phyloP scores from a whole-genome alignment of 1,140 invertebrate genomes.

The Platyscapa corneri region DNA sequence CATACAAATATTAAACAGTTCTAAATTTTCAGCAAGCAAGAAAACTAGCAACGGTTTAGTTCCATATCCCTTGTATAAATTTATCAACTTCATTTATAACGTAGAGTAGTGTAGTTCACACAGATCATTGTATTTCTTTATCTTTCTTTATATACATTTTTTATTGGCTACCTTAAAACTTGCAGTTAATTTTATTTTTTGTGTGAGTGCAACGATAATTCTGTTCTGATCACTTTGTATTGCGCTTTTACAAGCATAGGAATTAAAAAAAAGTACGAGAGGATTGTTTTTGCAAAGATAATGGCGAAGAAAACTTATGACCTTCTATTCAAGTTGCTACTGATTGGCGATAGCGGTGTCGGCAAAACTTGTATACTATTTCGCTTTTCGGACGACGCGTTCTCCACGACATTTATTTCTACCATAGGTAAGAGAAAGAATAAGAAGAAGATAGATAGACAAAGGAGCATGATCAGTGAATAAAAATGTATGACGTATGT shows the following conservation, averaged over 20 bases:
- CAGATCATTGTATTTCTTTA: neutral
- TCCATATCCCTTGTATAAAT: neutral
- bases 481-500: slow-evolving; percentile 9
- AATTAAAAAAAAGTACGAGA: neutral
- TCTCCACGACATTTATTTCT: slow-evolving; percentile 98
- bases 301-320: slow-evolving; percentile 98
- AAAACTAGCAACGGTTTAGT: slow-evolving; percentile 19
- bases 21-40: neutral
- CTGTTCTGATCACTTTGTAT: neutral
- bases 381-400: slow-evolving; percentile 98
- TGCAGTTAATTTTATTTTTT: neutral
- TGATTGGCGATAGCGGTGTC: slow-evolving; percentile 98
- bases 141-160: neutral
- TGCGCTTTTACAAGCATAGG: neutral
- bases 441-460: neutral
- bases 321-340: slow-evolving; percentile 96
- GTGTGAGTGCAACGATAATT: neutral
- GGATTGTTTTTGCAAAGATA: slow-evolving; percentile 62
- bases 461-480: neutral
- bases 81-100: neutral
- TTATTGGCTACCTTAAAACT: neutral
- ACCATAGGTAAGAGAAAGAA: slow-evolving; percentile 89
- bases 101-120: neutral
- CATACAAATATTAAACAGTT: neutral
- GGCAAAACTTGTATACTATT: slow-evolving; percentile 99